phyloP scores from a whole-genome alignment of 1,140 invertebrate species.

The Holotrichia oblita region DNA sequence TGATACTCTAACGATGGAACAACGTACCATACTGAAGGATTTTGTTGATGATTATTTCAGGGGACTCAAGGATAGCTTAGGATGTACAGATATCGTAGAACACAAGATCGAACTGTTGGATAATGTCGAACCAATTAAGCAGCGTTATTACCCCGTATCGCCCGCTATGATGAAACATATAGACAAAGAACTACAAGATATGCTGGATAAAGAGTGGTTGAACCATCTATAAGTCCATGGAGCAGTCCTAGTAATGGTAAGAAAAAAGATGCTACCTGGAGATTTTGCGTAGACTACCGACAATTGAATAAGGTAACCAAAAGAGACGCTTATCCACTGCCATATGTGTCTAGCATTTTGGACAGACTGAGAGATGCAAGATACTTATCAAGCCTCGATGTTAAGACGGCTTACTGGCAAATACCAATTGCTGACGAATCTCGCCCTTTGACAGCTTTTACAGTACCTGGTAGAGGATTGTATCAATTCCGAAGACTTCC shows the following conservation, averaged over 20 bases:
- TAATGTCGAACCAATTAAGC: conserved; percentile 2
- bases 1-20: too few relatives aligned
- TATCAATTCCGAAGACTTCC: conserved; percentile 57
- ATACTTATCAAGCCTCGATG: background rate
- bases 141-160: conserved; percentile 25
- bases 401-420: conserved; percentile 29
- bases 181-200: background rate
- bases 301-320: background rate
- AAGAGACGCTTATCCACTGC: conserved; percentile 14
- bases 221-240: background rate
- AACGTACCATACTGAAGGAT: too few relatives aligned
- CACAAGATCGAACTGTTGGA: too few relatives aligned
- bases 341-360: background rate
- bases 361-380: background rate
- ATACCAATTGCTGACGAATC: background rate
- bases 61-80: too few relatives aligned
- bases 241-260: background rate
- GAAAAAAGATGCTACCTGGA: background rate
- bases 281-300: conserved; percentile 36
- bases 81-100: too few relatives aligned
- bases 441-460: background rate
- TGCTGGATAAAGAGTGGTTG: conserved; percentile 8
- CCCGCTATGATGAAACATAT: conserved; percentile 25
- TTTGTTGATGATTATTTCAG: too few relatives aligned
- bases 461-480: conserved; percentile 50